A percentile compares a stretch with the other conserved stretches of the same genome.
Evolutionary conservation across 2,113 vertebrate species (phyloP).

Genomic region (Sorex araneus): DNA sequence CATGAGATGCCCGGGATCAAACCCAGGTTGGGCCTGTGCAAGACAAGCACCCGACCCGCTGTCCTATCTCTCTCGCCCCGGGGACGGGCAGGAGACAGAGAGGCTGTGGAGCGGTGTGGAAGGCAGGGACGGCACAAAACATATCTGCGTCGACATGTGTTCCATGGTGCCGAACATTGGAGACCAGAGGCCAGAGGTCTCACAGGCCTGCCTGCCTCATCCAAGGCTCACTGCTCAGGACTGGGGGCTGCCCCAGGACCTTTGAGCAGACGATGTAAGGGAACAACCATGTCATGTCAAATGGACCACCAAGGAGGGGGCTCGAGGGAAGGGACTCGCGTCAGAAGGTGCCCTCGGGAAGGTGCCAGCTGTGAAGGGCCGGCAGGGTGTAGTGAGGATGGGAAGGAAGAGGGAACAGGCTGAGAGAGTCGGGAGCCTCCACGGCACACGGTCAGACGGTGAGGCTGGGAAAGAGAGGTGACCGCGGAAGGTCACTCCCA

Average conservation of each 20-base stretch:
- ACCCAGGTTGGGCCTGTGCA: too few species aligned
- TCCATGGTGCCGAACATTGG: background rate
- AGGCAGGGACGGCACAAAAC: background rate
- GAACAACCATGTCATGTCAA: background rate
- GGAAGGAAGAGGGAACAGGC: background rate
- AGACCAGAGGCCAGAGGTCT: background rate
- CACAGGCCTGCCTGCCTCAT: background rate
- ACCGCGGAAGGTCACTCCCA: background rate
- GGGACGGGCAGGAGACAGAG: background rate
- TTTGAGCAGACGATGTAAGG: background rate
- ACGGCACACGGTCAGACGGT: background rate
- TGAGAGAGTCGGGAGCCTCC: background rate
- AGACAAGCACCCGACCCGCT: too few species aligned
- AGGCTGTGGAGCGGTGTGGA: background rate
- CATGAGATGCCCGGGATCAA: too few species aligned
- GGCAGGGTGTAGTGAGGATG: background rate
- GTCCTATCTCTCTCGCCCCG: background rate
- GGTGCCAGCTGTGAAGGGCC: background rate
- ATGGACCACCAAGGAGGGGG: background rate
- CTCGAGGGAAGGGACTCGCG: background rate
- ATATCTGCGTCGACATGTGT: background rate
- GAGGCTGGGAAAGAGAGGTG: background rate
- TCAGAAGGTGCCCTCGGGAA: background rate
- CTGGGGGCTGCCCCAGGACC: background rate
- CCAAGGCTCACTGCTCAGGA: background rate